These are phyloP conservation scores for Pithys albifrons DNA, from an alignment of 2,113 vertebrate genomes.

Conservation along the genomic window DNA sequence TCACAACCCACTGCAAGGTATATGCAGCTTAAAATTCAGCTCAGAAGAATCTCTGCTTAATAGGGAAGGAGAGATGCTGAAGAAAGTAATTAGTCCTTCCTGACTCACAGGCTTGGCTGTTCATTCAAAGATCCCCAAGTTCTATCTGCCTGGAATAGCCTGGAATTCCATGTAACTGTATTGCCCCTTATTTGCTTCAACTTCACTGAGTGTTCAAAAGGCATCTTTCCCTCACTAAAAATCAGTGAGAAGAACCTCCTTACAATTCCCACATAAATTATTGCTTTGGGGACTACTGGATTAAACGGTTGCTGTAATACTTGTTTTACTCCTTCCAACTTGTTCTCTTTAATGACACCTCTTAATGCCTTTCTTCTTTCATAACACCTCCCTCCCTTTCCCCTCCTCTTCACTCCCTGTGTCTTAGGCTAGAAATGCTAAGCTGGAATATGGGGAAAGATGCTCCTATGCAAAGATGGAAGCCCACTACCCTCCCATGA, in stretches of 20 bases:
- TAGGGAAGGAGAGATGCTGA: background rate
- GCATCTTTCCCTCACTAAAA: background rate
- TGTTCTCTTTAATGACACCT: background rate
- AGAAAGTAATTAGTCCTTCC: background rate
- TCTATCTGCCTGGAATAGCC: background rate
- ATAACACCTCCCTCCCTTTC: background rate
- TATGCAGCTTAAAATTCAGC: background rate
- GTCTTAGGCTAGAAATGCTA: background rate
- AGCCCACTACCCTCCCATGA: background rate
- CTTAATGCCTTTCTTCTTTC: background rate
- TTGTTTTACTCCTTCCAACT: background rate
- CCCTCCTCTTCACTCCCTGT: background rate
- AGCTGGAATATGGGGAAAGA: background rate
- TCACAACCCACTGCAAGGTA: background rate
- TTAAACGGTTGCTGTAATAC: background rate
- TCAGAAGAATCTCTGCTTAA: background rate
- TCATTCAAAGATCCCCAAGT: background rate
- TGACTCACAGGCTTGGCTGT: background rate
- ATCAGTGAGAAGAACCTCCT: background rate
- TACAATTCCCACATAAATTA: background rate
- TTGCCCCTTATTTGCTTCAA: background rate
- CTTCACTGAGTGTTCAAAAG: background rate
- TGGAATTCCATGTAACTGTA: background rate
- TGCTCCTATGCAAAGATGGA: background rate
- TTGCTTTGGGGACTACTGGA: background rate